Percentiles rank a stretch among this genome's conserved stretches.
Conservation (phyloP, 1,140 invertebrate species). For the Leguminivora glycinivorella region DNA sequence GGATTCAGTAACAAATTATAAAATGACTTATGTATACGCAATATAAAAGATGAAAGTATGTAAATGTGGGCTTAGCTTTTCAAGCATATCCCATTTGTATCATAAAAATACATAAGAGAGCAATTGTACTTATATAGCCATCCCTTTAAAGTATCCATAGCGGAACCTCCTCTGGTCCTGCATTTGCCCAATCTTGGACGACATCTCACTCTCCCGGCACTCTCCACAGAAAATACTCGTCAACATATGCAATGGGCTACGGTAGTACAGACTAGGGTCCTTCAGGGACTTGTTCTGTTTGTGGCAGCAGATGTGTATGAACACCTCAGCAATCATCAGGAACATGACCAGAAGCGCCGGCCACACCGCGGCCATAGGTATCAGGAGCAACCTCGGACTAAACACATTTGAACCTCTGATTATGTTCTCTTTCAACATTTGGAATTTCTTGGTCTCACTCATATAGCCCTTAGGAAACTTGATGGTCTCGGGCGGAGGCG, state of each 20-base stretch:
- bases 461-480: conserved; percentile 52
- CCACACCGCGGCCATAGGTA: conserved; percentile 57
- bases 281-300: conserved; percentile 60
- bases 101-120: not conserved
- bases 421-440: conserved; percentile 58
- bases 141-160: conserved; percentile 59
- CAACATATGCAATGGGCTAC: conserved; percentile 64
- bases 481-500: conserved; percentile 35
- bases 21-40: too few species aligned
- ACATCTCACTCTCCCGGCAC: conserved; percentile 58
- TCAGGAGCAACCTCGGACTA: conserved; percentile 57
- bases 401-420: conserved; percentile 56
- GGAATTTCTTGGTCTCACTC: conserved; percentile 57
- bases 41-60: too few species aligned
- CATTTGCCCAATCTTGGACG: conserved; percentile 57
- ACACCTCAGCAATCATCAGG: conserved; percentile 57
- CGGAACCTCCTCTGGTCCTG: conserved; percentile 59
- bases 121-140: conserved; percentile 49
- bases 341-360: conserved; percentile 52
- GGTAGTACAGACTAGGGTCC: conserved; percentile 58
- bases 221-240: conserved; percentile 65
- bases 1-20: too few species aligned
- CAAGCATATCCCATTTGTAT: not conserved
- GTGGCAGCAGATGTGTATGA: conserved; percentile 61
- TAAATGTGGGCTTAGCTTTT: too few species aligned